A percentile compares a stretch with the other conserved stretches of the same genome.
phyloP scores from a whole-genome alignment of 2,797 vertebrate genomes.

The Decapterus maruadsi region DNA sequence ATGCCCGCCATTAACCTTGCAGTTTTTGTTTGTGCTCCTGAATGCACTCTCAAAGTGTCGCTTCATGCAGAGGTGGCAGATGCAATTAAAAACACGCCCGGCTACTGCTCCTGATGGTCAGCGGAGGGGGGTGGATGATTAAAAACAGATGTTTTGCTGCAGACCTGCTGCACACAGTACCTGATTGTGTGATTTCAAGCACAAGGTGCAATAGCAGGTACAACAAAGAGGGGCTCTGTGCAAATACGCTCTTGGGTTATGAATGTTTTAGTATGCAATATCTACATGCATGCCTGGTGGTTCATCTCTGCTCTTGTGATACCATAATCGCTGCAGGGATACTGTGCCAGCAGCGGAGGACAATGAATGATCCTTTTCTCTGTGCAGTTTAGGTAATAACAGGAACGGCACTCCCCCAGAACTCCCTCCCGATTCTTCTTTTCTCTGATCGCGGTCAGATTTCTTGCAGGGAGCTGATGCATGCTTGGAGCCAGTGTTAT shows the following conservation, averaged over 20 bases:
- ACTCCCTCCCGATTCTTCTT: conserved; percentile 26
- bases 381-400: conserved; percentile 37
- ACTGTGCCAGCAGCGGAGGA: conserved; percentile 17
- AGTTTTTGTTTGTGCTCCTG: conserved; percentile 54
- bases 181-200: conserved; percentile 60
- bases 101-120: conserved; percentile 32
- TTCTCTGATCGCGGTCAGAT: conserved; percentile 54
- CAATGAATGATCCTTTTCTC: conserved; percentile 35
- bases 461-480: conserved; percentile 51
- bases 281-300: not conserved
- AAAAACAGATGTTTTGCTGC: conserved; percentile 66
- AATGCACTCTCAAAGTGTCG: conserved; percentile 38
- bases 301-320: conserved; percentile 18
- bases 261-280: conserved; percentile 29
- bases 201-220: conserved; percentile 42
- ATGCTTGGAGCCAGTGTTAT: conserved; percentile 54
- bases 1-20: conserved; percentile 59
- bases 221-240: conserved; percentile 51
- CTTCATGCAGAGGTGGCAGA: conserved; percentile 60
- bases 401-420: conserved; percentile 27
- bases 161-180: conserved; percentile 51
- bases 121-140: conserved; percentile 44
- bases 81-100: conserved; percentile 46
- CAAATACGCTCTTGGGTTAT: conserved; percentile 9
- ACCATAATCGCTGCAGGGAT: not conserved